Evolutionary conservation across 2,113 vertebrate species (phyloP), one percentile per base, ranked within the genome.

Genomic region (Furnarius figulus): DNA sequence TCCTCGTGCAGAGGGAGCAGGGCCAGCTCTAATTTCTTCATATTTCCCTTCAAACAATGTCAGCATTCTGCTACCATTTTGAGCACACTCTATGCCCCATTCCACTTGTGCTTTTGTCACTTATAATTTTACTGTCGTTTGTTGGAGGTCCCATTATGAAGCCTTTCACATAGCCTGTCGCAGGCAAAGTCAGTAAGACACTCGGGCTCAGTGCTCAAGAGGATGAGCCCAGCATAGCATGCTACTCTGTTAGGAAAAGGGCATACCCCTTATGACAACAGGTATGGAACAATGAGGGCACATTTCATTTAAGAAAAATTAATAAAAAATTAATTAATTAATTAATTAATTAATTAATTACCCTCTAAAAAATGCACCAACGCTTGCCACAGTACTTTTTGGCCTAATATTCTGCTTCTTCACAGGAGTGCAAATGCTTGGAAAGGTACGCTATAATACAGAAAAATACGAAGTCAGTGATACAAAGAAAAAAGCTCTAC

Each of bases 101-200:
- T 83, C 21, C 27, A 42, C 8, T 76, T 27, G 63, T 0, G 5
- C 8, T 84, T 65, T 7, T 74, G 14, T 22, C 16, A 31, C 37
- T 27, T 71, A 23, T 8, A 12, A 14, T 62, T 93, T 81, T 27
- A 77, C 12, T 23, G 22, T 9, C 19, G 9, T 70, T 93, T 73
- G 5, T 33, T 87, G 19, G 9, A 74, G n/a, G 14, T 23, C 10
- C 22, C 6, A 3, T 66, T 62, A 47, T 0, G 1, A 89, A 5
- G 19, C 5, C 19, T 62, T 79, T 55, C 33, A 42, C 9, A 39
- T 19, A 83, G 39, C 3, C 3, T 76, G 18, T 73, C 27, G 20
- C 1, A 2, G 1, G 23, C 7, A 47, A 25, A 62, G 16, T n/a
- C 27, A 67, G 28, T 0, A 3, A 19, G 19, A 22, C 4, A 8